Evolutionary conservation across 1,140 invertebrate species (phyloP), one percentile per base, ranked within the genome.

Genomic region (Pissodes strobi): DNA sequence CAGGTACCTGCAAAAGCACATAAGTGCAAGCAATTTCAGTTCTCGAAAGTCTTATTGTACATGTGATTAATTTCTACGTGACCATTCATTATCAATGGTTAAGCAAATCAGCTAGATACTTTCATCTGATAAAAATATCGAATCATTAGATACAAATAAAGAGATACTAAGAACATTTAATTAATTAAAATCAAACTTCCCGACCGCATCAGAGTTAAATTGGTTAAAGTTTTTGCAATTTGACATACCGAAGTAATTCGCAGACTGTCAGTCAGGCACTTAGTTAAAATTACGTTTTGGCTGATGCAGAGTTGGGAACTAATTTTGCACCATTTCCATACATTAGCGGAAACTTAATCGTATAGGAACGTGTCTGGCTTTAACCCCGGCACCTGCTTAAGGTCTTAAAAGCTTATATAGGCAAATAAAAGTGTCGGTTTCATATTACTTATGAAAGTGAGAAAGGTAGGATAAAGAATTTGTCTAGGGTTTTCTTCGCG

Each of bases 251-350:
- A 22, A 46, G 43, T 46, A 19, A 46, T 46, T 21, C 21, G 18
- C 43, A 46, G 19, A 10, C 21, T 46, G 17, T 46, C 43, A 46
- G 15, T 46, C 43, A 46, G 43, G 43, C 43, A 46, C 43, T 46
- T 46, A 46, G 43, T 46, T 46, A 46, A 46, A 46, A 46, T 46
- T 46, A 46, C 43, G 21, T 46, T 46, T 46, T 9, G 43, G 21
- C 43, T 46, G 43, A 46, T 22, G 18, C 43, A 6, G 13, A 46
- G 43, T 46, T 46, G 43, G 13, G 43, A 46, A 46, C 43, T 46
- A 46, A 46, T 46, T 46, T 22, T 46, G 21, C 43, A 21, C 18
- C 43, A 46, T 46, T 46, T 46, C 43, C 43, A 46, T 46, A 46
- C 43, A 22, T 46, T 19, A 22, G 19, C 17, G 43, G 17, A 46